Evolutionary conservation across 2,888 invertebrate genomes (phyloP).

Genomic region (Julus scandinavius): DNA sequence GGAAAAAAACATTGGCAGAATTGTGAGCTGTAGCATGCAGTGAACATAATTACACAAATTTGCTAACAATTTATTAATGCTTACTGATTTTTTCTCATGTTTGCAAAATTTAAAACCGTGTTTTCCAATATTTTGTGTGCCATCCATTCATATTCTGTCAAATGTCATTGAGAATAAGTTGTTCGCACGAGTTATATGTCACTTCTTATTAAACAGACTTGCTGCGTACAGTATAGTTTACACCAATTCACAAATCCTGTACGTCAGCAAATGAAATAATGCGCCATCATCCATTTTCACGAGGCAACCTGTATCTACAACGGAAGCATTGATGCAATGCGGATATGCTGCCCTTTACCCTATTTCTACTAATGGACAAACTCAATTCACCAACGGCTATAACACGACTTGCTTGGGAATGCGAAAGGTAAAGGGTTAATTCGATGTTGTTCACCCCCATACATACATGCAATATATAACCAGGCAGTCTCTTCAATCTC

Average conservation of each 20-base stretch:
- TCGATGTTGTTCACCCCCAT: conserved; percentile 20
- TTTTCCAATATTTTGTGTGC: too few relatives aligned
- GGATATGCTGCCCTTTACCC: conserved; percentile 7
- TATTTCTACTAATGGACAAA: conserved; percentile 26
- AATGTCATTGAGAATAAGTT: background rate
- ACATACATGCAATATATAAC: conserved; percentile 14
- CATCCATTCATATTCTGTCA: too few relatives aligned
- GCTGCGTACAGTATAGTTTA: background rate
- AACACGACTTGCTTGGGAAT: background rate
- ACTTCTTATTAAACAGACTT: too few relatives aligned
- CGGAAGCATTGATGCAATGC: conserved; percentile 7
- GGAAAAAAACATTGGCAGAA: too few relatives aligned
- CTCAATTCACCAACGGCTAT: conserved; percentile 7
- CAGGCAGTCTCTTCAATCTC: background rate
- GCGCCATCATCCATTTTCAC: background rate
- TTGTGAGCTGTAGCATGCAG: too few relatives aligned
- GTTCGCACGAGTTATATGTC: too few relatives aligned
- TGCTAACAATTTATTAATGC: too few relatives aligned
- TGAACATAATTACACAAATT: too few relatives aligned
- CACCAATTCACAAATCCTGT: background rate
- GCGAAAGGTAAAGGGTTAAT: conserved; percentile 33
- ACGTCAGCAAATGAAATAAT: background rate
- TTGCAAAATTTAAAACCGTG: too few relatives aligned
- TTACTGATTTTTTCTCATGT: too few relatives aligned
- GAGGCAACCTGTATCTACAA: background rate